Conservation (phyloP, 2,888 invertebrate species). For the Lathronympha strigana region DNA sequence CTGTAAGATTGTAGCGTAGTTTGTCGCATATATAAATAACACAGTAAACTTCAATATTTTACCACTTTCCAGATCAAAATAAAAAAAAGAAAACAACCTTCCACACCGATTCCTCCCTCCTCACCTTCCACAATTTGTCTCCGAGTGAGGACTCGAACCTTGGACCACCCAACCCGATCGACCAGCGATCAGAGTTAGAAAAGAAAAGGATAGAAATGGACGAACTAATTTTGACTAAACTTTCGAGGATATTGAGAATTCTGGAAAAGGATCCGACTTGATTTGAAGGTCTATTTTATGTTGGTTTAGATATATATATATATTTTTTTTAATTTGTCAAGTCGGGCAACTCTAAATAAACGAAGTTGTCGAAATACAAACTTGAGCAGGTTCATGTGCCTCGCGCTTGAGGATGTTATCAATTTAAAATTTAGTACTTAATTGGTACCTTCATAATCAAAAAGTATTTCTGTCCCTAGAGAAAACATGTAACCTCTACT, state of each 20-base stretch:
- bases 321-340: too few relatives aligned
- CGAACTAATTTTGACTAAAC: constrained; percentile 58
- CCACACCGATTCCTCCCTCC: constrained; percentile 60
- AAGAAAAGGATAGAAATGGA: constrained; percentile 55
- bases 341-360: too few relatives aligned
- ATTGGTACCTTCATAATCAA: too few relatives aligned
- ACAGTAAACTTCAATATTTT: too few relatives aligned
- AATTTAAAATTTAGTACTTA: too few relatives aligned
- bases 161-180: constrained; percentile 36
- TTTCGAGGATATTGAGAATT: constrained; percentile 65
- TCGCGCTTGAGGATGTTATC: too few relatives aligned
- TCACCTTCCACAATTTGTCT: constrained; percentile 57
- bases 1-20: too few relatives aligned
- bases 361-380: too few relatives aligned
- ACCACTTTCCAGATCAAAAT: constrained; percentile 42
- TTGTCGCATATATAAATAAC: too few relatives aligned
- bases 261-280: constrained; percentile 62
- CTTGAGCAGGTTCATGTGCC: too few relatives aligned
- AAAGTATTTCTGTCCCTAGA: too few relatives aligned
- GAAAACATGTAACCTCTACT: too few relatives aligned
- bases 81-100: constrained; percentile 63
- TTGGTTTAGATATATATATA: background rate
- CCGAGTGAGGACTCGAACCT: constrained; percentile 34
- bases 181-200: constrained; percentile 49
- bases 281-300: constrained; percentile 44